phyloP scores from a whole-genome alignment of 2,888 invertebrate species.

The Macaria liturata region DNA sequence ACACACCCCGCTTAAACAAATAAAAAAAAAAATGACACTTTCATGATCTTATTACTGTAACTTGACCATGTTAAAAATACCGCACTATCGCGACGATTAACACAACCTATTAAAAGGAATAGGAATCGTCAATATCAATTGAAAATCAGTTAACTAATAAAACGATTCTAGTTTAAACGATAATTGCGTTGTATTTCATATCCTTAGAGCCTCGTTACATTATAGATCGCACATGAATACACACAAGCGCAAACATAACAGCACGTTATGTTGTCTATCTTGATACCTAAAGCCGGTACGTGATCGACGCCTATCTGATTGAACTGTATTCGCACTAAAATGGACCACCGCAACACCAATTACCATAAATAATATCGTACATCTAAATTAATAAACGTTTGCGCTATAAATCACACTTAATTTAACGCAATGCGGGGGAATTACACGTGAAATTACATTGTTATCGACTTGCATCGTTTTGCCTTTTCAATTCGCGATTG shows the following conservation, averaged over 20 bases:
- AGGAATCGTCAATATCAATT: too few relatives aligned
- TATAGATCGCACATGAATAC: conserved; percentile 10
- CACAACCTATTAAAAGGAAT: too few relatives aligned
- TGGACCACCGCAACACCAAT: conserved; percentile 53
- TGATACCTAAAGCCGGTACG: conserved; percentile 32
- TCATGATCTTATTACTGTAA: too few relatives aligned
- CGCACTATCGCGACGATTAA: too few relatives aligned
- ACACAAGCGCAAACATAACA: conserved; percentile 16
- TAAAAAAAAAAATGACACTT: too few relatives aligned
- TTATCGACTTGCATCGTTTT: conserved; percentile 49
- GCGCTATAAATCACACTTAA: conserved; percentile 64
- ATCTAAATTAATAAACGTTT: conserved; percentile 71
- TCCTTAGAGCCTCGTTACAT: conserved; percentile 2
- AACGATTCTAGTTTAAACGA: neutral
- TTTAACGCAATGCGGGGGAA: conserved; percentile 58
- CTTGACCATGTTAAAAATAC: too few relatives aligned
- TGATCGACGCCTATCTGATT: conserved; percentile 49
- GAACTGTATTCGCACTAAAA: conserved; percentile 45
- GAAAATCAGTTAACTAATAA: too few relatives aligned
- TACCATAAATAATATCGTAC: conserved; percentile 63
- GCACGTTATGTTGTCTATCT: conserved; percentile 26
- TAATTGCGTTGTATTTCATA: conserved; percentile 11
- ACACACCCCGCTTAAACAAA: neutral
- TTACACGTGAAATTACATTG: conserved; percentile 52
- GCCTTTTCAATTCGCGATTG: conserved; percentile 21